Evolutionary conservation across 2,888 invertebrate genomes (phyloP), one percentile per base, ranked within the genome.

Genomic region (Physocephala rufipes): DNA sequence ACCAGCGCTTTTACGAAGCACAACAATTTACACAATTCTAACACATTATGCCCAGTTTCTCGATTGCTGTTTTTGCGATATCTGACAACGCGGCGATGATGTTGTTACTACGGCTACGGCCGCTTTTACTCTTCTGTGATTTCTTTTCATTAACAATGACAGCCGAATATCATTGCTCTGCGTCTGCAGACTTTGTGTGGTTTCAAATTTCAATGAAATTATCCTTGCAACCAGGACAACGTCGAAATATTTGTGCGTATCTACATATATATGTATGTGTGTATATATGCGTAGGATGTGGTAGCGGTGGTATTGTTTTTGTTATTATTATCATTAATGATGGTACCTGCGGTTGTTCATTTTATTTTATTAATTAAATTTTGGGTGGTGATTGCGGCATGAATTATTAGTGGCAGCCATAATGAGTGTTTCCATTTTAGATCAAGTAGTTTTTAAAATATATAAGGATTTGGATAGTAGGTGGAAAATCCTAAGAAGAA

Each of bases 171-270:
- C 73, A 53, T 47, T 61, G 67, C 67, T 66, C 36, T 24, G 63
- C 61, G 70, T 55, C 36, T 9, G 4, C 9, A 62, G 62, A 65
- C 62, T 55, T 80, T 81, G 77, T 73, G 78, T 71, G 78, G 76
- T 80, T 80, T 81, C 82, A 81, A 80, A 81, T 81, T 81, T 82
- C 81, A 82, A 81, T 82, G 79, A 82, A 81, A 82, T 81, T 78
- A 81, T 82, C 82, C 82, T 82, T 77, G 77, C 78, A 68, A 68
- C 62, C 77, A 80, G 73, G 58, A 70, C 55, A 61, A 65, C 64
- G 21, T 58, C 47, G 26, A 55, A 55, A 26, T 55, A 21, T 4
- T 19, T n/a, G 36, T 19, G 9, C 21, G 21, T 62, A 4, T 62
- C 5, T 26, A 28, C 28, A 16, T 16, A 24, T 55, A 19, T 55